These are phyloP conservation scores for Caradrina kadenii DNA, from an alignment of 2,888 invertebrate genomes.

Conservation along the genomic window DNA sequence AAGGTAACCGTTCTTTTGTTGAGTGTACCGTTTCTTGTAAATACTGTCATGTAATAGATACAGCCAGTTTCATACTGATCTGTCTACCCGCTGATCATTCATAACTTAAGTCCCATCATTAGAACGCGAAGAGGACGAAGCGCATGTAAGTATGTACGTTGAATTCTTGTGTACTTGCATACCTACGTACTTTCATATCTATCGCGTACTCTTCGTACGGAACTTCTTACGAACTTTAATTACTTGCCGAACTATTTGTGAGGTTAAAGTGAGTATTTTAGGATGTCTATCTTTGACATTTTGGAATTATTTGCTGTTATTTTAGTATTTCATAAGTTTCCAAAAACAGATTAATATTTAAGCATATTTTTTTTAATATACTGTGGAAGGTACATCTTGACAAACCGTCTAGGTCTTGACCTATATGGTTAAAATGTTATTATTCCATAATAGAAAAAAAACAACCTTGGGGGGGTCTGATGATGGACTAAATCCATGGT, in stretches of 20 bases:
- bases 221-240: slow-evolving; percentile 36
- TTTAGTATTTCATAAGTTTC: background rate
- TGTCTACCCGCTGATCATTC: slow-evolving; percentile 46
- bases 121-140: slow-evolving; percentile 72
- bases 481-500: too few relatives aligned
- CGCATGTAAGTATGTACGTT: slow-evolving; percentile 68
- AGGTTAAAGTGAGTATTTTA: slow-evolving; percentile 10
- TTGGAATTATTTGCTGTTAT: background rate
- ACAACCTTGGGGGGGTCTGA: too few relatives aligned
- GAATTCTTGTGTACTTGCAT: slow-evolving; percentile 54
- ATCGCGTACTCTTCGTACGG: slow-evolving; percentile 16
- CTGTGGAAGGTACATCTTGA: too few relatives aligned
- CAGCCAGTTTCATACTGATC: background rate
- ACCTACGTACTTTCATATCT: slow-evolving; percentile 38
- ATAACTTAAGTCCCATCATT: slow-evolving; percentile 69
- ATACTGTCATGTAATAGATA: too few relatives aligned
- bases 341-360: background rate
- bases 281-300: background rate
- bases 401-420: too few relatives aligned
- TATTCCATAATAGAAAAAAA: too few relatives aligned
- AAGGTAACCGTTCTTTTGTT: too few relatives aligned
- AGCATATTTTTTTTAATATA: background rate
- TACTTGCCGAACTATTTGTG: slow-evolving; percentile 28
- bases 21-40: too few relatives aligned
- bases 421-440: too few relatives aligned